phyloP scores from a whole-genome alignment of 2,888 invertebrate genomes.

The Caradrina kadenii region DNA sequence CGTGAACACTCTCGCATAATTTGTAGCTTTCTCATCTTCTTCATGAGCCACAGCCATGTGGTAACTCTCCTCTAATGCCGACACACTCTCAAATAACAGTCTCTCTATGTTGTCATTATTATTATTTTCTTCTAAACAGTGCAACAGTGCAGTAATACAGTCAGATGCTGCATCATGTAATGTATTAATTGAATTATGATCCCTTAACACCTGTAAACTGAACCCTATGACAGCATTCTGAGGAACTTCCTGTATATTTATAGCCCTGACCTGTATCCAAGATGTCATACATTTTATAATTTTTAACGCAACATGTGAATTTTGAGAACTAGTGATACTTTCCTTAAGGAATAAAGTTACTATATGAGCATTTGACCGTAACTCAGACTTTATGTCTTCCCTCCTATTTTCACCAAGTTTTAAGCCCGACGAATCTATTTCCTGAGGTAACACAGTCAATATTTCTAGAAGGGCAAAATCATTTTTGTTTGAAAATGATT shows the following conservation, averaged over 20 bases:
- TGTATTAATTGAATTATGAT: constrained; percentile 90
- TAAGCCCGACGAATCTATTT: constrained; percentile 95
- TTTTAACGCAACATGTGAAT: constrained; percentile 93
- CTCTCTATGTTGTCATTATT: constrained; percentile 94
- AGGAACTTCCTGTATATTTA: constrained; percentile 93
- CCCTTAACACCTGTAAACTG: constrained; percentile 93
- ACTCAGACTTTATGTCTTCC: constrained; percentile 95
- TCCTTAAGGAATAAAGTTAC: constrained; percentile 95
- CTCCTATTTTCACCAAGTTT: constrained; percentile 97
- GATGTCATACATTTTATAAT: constrained; percentile 97
- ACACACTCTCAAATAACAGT: constrained; percentile 95
- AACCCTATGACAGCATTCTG: constrained; percentile 94
- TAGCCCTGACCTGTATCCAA: constrained; percentile 96
- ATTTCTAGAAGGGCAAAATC: constrained; percentile 97
- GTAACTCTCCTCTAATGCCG: constrained; percentile 95
- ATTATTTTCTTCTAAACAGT: constrained; percentile 94
- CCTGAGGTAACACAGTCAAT: constrained; percentile 98
- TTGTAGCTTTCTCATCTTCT: constrained; percentile 97
- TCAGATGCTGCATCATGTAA: constrained; percentile 98
- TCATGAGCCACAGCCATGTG: constrained; percentile 97
- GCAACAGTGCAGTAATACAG: constrained; percentile 96
- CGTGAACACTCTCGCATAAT: constrained; percentile 98
- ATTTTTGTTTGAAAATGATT: constrained; percentile 93
- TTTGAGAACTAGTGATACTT: constrained; percentile 92
- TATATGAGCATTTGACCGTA: constrained; percentile 93